These are phyloP conservation scores for Pandemis corylana DNA, from an alignment of 2,888 invertebrate species.

Conservation along the genomic window DNA sequence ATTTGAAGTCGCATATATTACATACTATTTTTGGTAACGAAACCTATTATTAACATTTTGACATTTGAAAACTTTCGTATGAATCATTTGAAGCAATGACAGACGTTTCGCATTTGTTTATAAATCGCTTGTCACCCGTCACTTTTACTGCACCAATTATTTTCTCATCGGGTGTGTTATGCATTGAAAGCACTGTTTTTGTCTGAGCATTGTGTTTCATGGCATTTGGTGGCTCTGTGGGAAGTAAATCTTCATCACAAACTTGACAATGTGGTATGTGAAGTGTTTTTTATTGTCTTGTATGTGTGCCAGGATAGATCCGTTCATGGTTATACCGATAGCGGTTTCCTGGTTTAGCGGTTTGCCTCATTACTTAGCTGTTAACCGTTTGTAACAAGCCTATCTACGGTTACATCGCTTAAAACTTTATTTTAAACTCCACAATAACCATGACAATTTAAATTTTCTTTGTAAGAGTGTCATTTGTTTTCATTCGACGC, in stretches of 20 bases:
- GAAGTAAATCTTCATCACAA: neutral
- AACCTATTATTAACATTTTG: neutral
- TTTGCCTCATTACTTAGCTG: slow-evolving; percentile 35
- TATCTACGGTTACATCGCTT: slow-evolving; percentile 20
- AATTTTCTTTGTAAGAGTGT: neutral
- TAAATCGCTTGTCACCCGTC: slow-evolving; percentile 47
- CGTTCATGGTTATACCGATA: slow-evolving; percentile 13
- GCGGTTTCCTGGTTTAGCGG: slow-evolving; percentile 42
- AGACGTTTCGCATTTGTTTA: neutral
- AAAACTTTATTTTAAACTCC: neutral
- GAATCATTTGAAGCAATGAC: neutral
- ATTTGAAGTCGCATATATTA: neutral
- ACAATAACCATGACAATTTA: neutral
- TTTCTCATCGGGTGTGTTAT: slow-evolving; percentile 34
- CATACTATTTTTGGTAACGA: neutral
- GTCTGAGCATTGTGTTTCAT: slow-evolving; percentile 9
- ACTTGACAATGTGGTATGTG: slow-evolving; percentile 19
- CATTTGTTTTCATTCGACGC: neutral
- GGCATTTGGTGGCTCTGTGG: slow-evolving; percentile 21
- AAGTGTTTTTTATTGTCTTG: neutral
- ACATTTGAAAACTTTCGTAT: neutral
- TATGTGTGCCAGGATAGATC: slow-evolving; percentile 31
- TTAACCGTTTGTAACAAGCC: slow-evolving; percentile 34
- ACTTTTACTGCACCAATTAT: slow-evolving; percentile 44
- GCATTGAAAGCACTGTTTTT: slow-evolving; percentile 40